Conservation (phyloP, 2,888 invertebrate species). For the Caenorhabditis angaria region DNA sequence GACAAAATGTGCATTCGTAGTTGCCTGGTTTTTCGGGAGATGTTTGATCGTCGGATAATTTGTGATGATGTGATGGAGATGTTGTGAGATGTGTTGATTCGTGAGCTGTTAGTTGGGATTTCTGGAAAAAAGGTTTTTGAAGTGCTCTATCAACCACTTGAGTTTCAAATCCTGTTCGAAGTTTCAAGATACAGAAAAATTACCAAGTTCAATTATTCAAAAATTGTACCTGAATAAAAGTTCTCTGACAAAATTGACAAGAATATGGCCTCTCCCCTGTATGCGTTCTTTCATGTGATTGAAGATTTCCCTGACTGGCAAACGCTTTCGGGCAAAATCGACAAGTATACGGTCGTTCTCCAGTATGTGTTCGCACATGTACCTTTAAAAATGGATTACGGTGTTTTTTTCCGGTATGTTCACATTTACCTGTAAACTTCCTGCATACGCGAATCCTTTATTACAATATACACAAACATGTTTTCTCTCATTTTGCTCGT, state of each 20-base stretch:
- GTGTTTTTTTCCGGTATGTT: background rate
- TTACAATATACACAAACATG: conserved; percentile 67
- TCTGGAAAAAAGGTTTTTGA: conserved; percentile 50
- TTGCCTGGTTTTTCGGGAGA: conserved; percentile 13
- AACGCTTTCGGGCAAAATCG: conserved; percentile 70
- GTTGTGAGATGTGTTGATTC: conserved; percentile 65
- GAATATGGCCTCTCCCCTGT: conserved; percentile 69
- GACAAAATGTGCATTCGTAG: conserved; percentile 66
- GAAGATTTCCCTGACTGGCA: conserved; percentile 72
- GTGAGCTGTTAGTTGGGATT: conserved; percentile 71
- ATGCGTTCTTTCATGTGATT: conserved; percentile 70
- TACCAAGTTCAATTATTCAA: background rate
- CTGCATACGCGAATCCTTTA: conserved; percentile 71
- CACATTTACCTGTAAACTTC: conserved; percentile 69
- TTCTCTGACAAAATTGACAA: conserved; percentile 62
- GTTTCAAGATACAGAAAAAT: background rate
- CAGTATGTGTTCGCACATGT: conserved; percentile 71
- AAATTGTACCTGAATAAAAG: conserved; percentile 69
- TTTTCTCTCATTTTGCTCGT: conserved; percentile 69
- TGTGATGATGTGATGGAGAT: conserved; percentile 11
- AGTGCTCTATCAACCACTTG: too few species aligned
- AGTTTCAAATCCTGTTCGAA: background rate
- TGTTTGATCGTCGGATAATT: conserved; percentile 1
- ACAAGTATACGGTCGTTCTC: conserved; percentile 70
- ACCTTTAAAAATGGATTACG: conserved; percentile 48